phyloP scores from a whole-genome alignment of 2,888 invertebrate species.

The Hylaea fasciaria region DNA sequence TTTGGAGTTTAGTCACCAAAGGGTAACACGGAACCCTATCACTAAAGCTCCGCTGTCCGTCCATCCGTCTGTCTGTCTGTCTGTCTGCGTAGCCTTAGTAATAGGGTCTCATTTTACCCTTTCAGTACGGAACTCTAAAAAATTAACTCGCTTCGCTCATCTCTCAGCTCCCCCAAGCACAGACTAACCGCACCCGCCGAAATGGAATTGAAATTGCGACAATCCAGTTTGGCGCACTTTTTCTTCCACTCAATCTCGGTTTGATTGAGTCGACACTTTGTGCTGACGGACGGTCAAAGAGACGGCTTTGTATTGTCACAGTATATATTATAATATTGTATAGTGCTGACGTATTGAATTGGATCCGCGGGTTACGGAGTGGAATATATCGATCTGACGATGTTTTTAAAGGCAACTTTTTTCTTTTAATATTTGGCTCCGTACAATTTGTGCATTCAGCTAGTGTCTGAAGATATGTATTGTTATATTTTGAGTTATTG shows the following conservation, averaged over 20 bases:
- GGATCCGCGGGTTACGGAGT: conserved; percentile 8
- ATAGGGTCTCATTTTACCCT: too few relatives aligned
- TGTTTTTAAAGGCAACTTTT: not conserved
- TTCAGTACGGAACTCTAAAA: too few relatives aligned
- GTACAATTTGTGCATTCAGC: too few relatives aligned
- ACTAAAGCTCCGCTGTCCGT: too few relatives aligned
- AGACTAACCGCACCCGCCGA: conserved; percentile 51
- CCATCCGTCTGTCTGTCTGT: too few relatives aligned
- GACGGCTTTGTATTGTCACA: conserved; percentile 28
- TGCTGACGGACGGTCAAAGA: conserved; percentile 56
- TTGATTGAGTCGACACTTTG: conserved; percentile 74
- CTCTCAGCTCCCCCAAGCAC: conserved; percentile 11
- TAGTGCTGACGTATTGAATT: conserved; percentile 7
- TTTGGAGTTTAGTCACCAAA: too few relatives aligned
- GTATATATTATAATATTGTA: too few relatives aligned
- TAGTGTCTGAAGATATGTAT: too few relatives aligned
- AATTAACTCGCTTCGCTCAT: conserved; percentile 41
- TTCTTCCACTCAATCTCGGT: conserved; percentile 67
- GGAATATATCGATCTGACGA: conserved; percentile 2
- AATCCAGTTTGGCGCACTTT: conserved; percentile 70
- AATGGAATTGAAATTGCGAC: conserved; percentile 81
- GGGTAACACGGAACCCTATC: too few relatives aligned
- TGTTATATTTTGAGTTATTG: too few relatives aligned
- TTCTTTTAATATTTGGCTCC: too few relatives aligned
- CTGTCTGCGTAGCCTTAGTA: too few relatives aligned